Percentiles rank a stretch among this genome's conserved stretches.
These are phyloP conservation scores for Oryzias curvinotus DNA, from an alignment of 2,113 vertebrate genomes.

Conservation along the genomic window DNA sequence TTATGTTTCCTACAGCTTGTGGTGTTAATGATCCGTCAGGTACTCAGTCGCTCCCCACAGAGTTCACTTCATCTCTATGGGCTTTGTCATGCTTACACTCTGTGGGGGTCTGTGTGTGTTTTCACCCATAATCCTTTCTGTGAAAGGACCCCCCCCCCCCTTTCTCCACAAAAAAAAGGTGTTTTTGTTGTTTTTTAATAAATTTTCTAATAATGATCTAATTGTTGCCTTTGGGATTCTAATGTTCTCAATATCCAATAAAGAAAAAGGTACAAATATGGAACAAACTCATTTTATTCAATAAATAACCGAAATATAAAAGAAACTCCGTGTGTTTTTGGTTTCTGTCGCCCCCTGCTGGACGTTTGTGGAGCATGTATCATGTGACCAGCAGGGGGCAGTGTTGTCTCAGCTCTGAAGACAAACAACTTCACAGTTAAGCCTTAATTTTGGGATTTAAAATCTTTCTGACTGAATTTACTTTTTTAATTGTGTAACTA, in stretches of 20 bases:
- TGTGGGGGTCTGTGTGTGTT: conserved; percentile 65
- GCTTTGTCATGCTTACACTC: conserved; percentile 52
- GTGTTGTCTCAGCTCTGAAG: conserved; percentile 9
- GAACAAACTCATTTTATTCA: conserved; percentile 48
- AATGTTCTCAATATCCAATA: conserved; percentile 78
- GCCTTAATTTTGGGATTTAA: too few species aligned
- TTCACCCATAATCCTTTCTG: conserved; percentile 85
- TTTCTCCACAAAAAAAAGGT: conserved; percentile 48
- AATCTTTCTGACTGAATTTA: too few species aligned
- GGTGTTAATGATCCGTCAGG: neutral
- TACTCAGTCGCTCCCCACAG: too few species aligned
- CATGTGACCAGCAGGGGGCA: conserved; percentile 22
- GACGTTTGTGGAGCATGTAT: neutral
- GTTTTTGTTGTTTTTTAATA: conserved; percentile 54
- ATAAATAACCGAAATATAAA: neutral
- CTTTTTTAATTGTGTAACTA: too few species aligned
- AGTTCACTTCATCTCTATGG: neutral
- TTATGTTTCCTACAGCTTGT: conserved; percentile 52
- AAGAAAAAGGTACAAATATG: conserved; percentile 82
- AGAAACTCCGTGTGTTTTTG: neutral
- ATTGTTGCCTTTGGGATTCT: conserved; percentile 82
- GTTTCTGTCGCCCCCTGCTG: conserved; percentile 45
- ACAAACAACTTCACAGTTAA: too few species aligned
- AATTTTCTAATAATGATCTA: conserved; percentile 77
- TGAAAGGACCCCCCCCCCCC: conserved; percentile 85